These are phyloP conservation scores for Charaxes varanes DNA, from an alignment of 1,140 invertebrate species.

Conservation along the genomic window DNA sequence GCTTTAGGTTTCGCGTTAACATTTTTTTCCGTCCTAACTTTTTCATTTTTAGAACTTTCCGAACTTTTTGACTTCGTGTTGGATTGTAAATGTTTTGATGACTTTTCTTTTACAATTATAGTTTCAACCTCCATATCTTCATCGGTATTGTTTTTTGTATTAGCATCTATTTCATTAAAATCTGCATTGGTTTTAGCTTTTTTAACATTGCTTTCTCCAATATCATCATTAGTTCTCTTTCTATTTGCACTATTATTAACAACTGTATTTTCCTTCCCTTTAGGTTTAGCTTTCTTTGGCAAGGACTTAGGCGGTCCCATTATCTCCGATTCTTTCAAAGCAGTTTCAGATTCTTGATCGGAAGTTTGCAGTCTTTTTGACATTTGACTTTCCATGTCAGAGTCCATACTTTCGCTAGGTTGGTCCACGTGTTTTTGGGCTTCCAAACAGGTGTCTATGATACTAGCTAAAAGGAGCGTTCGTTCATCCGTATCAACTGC, in stretches of 20 bases:
- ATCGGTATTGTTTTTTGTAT: no score
- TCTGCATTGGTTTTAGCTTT: conserved; percentile 7
- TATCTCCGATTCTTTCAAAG: conserved; percentile 29
- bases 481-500: conserved; percentile 40
- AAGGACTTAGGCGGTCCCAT: conserved; percentile 54
- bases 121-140: no score
- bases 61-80: no score
- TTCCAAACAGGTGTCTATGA: conserved; percentile 41
- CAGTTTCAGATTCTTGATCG: conserved; percentile 24
- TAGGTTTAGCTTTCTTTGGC: conserved; percentile 41
- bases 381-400: not conserved
- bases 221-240: conserved; percentile 13
- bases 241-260: not conserved
- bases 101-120: no score
- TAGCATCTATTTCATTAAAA: no score
- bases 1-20: no score
- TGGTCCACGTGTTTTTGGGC: conserved; percentile 25
- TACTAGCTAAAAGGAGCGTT: conserved; percentile 38
- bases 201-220: conserved; percentile 31
- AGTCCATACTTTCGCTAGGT: not conserved
- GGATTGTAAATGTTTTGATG: no score
- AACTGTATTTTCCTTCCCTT: conserved; percentile 22
- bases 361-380: conserved; percentile 20
- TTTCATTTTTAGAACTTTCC: no score
- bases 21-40: no score